Evolutionary conservation across 2,797 vertebrate genomes (phyloP).

Genomic region (Nyctalus aviator): DNA sequence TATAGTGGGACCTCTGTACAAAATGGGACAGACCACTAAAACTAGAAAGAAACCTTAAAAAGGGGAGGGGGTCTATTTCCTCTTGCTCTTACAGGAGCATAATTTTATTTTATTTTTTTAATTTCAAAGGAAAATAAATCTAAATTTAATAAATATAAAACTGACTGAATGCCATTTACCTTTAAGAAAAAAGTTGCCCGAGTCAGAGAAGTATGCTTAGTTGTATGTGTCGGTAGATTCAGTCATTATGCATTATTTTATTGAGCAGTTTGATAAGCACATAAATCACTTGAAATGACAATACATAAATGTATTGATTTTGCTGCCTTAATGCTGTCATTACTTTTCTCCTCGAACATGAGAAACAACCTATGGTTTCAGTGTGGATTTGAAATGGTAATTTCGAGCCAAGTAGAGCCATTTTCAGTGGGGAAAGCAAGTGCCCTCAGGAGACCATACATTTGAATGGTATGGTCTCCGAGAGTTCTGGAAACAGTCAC

Average conservation of each 20-base stretch:
- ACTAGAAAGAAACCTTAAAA: neutral
- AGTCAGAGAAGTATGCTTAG: conserved; percentile 54
- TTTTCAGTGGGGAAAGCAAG: conserved; percentile 34
- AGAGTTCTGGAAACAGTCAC: neutral
- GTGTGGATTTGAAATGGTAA: neutral
- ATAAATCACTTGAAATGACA: conserved; percentile 72
- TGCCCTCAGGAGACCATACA: neutral
- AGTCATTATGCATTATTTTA: conserved; percentile 72
- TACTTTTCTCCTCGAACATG: conserved; percentile 61
- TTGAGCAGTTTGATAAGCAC: conserved; percentile 50
- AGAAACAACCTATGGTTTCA: conserved; percentile 49
- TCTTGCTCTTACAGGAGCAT: neutral
- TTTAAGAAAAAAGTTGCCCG: conserved; percentile 17
- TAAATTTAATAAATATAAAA: conserved; percentile 31
- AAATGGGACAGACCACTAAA: neutral
- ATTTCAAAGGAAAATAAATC: conserved; percentile 38
- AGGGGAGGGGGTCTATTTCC: neutral
- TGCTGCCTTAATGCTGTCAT: neutral
- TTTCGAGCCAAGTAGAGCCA: neutral
- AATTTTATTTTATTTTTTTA: conserved; percentile 17
- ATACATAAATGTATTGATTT: conserved; percentile 71
- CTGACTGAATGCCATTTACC: neutral
- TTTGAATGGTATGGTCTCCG: neutral
- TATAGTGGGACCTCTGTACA: neutral
- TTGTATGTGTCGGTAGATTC: conserved; percentile 12